Base-by-base conservation (phyloP, 2,113 vertebrate genomes). In the Myrmophylax atrothorax region DNA sequence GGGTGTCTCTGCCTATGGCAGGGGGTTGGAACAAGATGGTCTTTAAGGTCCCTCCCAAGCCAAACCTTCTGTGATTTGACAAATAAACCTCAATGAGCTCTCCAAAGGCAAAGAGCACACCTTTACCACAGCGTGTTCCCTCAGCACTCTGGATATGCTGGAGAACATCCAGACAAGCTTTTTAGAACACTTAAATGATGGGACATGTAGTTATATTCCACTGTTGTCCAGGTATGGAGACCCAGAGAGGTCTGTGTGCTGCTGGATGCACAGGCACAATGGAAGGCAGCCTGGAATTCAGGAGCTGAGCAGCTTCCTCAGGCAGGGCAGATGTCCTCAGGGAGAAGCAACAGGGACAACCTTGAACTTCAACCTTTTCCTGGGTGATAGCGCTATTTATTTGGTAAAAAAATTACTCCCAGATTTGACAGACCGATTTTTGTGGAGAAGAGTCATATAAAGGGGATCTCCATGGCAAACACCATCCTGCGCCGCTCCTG, bases 151-250 rank as follows among this genome's bases (percentile, higher is more conserved):
- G 28, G 49, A 8, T 1, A 6, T 1, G 24, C 50, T 70, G 55
- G 17, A 66, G 26, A 77, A 42, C n/a, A 73, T 6, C 25, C 5
- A 2, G 35, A 22, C 10, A 52, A 59, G 44, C 4, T 18, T 35
- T 55, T 5, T 33, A 44, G 33, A 53, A 44, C 44, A 14, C 24
- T 13, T 3, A 5, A 17, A 4, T 2, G 6, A 18, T 6, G 56
- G 16, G 64, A 56, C 8, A 25, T 2, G 7, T 12, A 17, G 29
- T 13, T 22, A 0, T 3, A 11, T 5, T 20, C 16, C 74, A 74
- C 42, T 2, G 12, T 5, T 10, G 29, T 3, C 46, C 28, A 77
- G 80, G 59, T 16, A 13, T 5, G 24, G 14, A 60, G 40, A 55
- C 37, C 84, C 24, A 28, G 42, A 18, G 29, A 66, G 35, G 37